A percentile compares a stretch with the other conserved stretches of the same genome.
phyloP scores from a whole-genome alignment of 2,888 invertebrate genomes.

The Schrankia costaestrigalis region DNA sequence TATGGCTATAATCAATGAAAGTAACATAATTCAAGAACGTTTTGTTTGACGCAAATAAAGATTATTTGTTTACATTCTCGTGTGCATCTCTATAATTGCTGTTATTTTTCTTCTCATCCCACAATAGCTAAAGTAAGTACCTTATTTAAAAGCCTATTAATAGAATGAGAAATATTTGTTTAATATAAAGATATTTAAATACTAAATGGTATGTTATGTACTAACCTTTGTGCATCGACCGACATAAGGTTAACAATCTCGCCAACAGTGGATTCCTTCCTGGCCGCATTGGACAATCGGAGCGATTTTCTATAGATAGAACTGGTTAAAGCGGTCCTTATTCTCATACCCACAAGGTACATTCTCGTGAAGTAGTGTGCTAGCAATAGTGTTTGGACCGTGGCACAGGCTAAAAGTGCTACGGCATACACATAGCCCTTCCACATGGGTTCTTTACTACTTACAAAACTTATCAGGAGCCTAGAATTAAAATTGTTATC shows the following conservation, averaged over 20 bases:
- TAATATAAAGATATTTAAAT: neutral
- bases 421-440: conserved; percentile 92
- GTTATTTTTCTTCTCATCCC: no score
- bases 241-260: conserved; percentile 97
- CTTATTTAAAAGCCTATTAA: no score
- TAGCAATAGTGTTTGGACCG: conserved; percentile 89
- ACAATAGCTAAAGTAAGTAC: no score
- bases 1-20: no score
- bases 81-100: no score
- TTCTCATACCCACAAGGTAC: conserved; percentile 94
- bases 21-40: no score
- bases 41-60: no score
- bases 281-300: conserved; percentile 87
- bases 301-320: conserved; percentile 94
- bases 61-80: no score
- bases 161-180: no score
- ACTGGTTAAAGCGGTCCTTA: conserved; percentile 93
- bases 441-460: conserved; percentile 85
- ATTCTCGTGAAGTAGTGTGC: conserved; percentile 96
- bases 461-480: conserved; percentile 86
- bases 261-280: conserved; percentile 92
- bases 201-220: neutral
- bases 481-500: conserved; percentile 61
- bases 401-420: conserved; percentile 86
- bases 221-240: conserved; percentile 90